Base-by-base conservation (phyloP, 30 jellyfish, hydroid and myxozoan genomes). In the Pelagia noctiluca region DNA sequence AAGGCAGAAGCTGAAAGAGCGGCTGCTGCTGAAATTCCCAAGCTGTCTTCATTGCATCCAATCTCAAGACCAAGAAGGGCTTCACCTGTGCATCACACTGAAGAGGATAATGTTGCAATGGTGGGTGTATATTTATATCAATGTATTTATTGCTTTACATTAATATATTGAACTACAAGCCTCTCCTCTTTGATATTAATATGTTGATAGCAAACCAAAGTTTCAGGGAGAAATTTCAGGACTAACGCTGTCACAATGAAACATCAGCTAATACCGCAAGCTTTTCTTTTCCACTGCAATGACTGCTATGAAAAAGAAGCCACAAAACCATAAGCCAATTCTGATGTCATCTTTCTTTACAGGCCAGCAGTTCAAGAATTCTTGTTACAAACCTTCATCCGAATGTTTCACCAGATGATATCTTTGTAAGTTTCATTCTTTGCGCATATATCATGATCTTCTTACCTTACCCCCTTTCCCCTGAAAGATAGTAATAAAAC, bases 331-430 rank as follows among this genome's bases (percentile, higher is more conserved):
- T 24, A 25, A 13, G 18, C 34, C 30, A 31, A 4, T 0, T 7
- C 63, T 8, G 32, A 32, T 60, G 34, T 10, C 12, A 3, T 33
- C 37, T 35, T 75, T 63, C 24, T 38, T 54, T 38, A 49, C 54
- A 91, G 88, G 37, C 82, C 0, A 42, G 25, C 22, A 80, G 88
- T 21, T 76, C 93, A 35, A 92, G 86, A 71, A 87, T 92, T n/a
- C 88, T 87, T 5, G 72, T 92, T 60, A 29, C 92, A 49, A 92
- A 92, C 57, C 89, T 92, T 25, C 97, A 85, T 49, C 95, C 95
- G 10, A 86, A 76, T 80, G 98, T 92, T 3, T 47, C 97, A 29
- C 82, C 80, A 54, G 98, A 92, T 49, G 98, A 92, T 66, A 92
- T 92, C 35, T 72, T 76, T 71, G 97, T 90, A 75, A 54, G 95